Conservation (phyloP, 2,113 vertebrate species). For the Leptocoma aspasia region DNA sequence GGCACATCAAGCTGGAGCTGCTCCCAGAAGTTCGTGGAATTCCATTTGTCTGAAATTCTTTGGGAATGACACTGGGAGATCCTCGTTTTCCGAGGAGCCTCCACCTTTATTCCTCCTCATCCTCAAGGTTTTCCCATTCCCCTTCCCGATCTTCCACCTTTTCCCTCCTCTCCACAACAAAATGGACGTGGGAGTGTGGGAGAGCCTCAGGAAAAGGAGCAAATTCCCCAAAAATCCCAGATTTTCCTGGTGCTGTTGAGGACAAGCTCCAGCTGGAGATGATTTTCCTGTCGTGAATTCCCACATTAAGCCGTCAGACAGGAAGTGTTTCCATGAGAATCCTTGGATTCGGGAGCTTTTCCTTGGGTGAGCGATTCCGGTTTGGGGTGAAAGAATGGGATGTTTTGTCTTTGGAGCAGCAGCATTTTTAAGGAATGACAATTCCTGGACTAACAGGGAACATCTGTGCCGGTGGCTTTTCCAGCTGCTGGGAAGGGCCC, state of each 20-base stretch:
- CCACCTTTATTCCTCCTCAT: background rate
- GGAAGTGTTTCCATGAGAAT: background rate
- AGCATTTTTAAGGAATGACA: background rate
- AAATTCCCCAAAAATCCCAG: background rate
- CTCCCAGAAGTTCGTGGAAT: background rate
- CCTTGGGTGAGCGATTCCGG: background rate
- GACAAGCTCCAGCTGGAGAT: background rate
- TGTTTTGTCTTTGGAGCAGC: background rate
- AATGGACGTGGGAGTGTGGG: accelerated
- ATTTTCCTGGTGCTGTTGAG: background rate
- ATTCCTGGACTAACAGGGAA: constrained; percentile 29
- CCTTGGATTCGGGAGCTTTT: background rate
- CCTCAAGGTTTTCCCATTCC: background rate
- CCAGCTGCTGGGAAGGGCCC: background rate
- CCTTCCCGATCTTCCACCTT: background rate
- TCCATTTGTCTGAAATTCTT: background rate
- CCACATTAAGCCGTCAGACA: background rate
- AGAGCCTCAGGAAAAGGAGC: background rate
- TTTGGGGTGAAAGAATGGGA: background rate
- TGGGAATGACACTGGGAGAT: background rate
- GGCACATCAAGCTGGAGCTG: accelerated
- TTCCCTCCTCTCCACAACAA: background rate
- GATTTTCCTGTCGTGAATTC: background rate
- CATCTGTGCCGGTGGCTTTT: constrained; percentile 10
- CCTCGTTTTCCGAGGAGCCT: accelerated